phyloP scores from a whole-genome alignment of 2,113 vertebrate genomes.

The Oreotrochilus melanogaster region DNA sequence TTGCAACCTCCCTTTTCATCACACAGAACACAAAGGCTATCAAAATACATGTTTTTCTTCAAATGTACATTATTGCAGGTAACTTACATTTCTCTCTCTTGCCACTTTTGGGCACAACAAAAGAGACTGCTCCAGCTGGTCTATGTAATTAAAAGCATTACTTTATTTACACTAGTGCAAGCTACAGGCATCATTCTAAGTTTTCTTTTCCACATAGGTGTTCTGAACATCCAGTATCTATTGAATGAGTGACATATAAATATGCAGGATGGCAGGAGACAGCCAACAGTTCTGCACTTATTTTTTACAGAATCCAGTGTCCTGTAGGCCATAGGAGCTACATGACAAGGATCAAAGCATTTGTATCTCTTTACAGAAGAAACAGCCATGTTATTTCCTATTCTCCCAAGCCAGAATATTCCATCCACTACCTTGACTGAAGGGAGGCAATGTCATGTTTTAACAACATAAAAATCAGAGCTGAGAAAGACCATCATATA shows the following conservation, averaged over 20 bases:
- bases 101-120: not conserved
- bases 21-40: fast-evolving
- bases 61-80: not conserved
- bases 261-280: not conserved
- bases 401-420: not conserved
- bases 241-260: not conserved
- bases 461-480: fast-evolving
- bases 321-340: not conserved
- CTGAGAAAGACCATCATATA: not conserved
- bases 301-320: not conserved
- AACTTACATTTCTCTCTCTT: not conserved
- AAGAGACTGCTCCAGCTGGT: not conserved
- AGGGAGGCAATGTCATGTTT: not conserved
- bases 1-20: not conserved
- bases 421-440: not conserved
- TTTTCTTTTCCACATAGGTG: not conserved
- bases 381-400: not conserved
- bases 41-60: not conserved
- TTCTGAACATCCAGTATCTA: not conserved
- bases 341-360: not conserved
- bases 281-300: not conserved
- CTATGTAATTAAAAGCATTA: not conserved
- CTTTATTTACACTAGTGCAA: not conserved
- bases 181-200: not conserved
- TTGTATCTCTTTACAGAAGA: not conserved